These are phyloP conservation scores for Tyrophagus putrescentiae DNA, from an alignment of 1,140 invertebrate species.

Conservation along the genomic window DNA sequence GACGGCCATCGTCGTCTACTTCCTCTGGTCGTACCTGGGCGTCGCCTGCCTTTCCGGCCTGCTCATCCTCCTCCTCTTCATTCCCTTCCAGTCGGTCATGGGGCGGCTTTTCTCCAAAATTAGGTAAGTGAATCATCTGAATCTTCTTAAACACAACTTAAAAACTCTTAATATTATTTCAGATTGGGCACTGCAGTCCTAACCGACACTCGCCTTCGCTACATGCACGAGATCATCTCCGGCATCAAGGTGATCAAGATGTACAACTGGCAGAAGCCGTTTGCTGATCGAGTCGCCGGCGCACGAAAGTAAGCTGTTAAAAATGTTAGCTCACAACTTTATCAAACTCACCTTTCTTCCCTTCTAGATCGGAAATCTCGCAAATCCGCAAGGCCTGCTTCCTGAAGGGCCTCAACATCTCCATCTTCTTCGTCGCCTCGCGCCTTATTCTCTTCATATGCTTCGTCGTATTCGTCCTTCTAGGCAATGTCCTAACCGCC, in stretches of 20 bases:
- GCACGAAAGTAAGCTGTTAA: slow-evolving; percentile 34
- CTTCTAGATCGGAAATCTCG: slow-evolving; percentile 45
- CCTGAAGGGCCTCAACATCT: slow-evolving; percentile 50
- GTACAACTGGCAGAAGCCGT: slow-evolving; percentile 67
- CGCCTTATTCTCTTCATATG: slow-evolving; percentile 55
- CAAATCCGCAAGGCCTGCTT: slow-evolving; percentile 49
- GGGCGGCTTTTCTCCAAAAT: slow-evolving; percentile 33
- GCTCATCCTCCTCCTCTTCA: slow-evolving; percentile 54
- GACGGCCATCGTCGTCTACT: slow-evolving; percentile 42
- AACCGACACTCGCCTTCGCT: slow-evolving; percentile 10
- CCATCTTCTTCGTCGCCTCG: slow-evolving; percentile 38
- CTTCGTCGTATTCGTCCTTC: slow-evolving; percentile 48
- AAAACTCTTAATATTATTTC: background rate
- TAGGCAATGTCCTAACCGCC: slow-evolving; percentile 47
- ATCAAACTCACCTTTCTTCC: background rate
- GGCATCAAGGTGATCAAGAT: slow-evolving; percentile 66
- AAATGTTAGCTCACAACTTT: background rate
- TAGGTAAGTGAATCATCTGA: slow-evolving; percentile 34
- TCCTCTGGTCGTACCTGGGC: slow-evolving; percentile 42
- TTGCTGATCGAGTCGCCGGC: slow-evolving; percentile 46
- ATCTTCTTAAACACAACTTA: background rate
- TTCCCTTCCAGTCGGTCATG: slow-evolving; percentile 65
- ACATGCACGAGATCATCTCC: slow-evolving; percentile 72
- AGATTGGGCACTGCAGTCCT: slow-evolving; percentile 9
- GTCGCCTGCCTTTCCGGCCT: slow-evolving; percentile 57